Evolutionary conservation across 2,113 vertebrate genomes (phyloP), one percentile per base, ranked within the genome.

Genomic region (Cheirogaleus medius): DNA sequence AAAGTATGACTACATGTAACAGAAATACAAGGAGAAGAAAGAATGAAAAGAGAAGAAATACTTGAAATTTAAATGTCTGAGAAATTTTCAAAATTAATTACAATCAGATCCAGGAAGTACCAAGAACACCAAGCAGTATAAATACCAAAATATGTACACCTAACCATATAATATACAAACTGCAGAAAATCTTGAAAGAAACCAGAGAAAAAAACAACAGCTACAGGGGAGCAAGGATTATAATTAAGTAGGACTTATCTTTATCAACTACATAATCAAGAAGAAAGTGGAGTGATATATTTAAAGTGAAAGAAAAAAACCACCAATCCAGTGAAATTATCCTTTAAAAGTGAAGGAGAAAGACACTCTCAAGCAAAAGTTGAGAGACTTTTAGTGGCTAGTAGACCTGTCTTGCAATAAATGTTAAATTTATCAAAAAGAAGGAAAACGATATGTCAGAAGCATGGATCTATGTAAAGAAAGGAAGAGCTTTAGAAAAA

Each of bases 341-440:
- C 44, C 49, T 96, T 90, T 23, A 86, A 60, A 82, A 81, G 20
- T 69, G 23, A 91, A 90, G 37, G 60, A 69, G 76, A 78, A 47
- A 76, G 39, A 82, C 25, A 44, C 89, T 76, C n/a, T 68, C 14
- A 58, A 25, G 68, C 29, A 71, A 56, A 78, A 90, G 47, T 71
- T 37, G 44, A 37, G 27, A 34, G 39, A 86, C 56, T 71, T 56
- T 54, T n/a, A n/a, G 10, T 92, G 60, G 2, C 25, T 37, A 74
- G 27, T 56, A 69, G 13, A n/a, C 20, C 52, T 96, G 9, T 47
- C 52, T 37, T 77, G 27, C 34, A 52, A 73, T 77, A 66, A 78
- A 89, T 60, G 63, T 85, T 94, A 83, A 96, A 85, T 69, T 91
- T 37, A 93, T 83, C 25, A 44, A n/a, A 83, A 76, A 52, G 13